phyloP scores from a whole-genome alignment of 2,113 vertebrate species.

The Pterocles orientalis region DNA sequence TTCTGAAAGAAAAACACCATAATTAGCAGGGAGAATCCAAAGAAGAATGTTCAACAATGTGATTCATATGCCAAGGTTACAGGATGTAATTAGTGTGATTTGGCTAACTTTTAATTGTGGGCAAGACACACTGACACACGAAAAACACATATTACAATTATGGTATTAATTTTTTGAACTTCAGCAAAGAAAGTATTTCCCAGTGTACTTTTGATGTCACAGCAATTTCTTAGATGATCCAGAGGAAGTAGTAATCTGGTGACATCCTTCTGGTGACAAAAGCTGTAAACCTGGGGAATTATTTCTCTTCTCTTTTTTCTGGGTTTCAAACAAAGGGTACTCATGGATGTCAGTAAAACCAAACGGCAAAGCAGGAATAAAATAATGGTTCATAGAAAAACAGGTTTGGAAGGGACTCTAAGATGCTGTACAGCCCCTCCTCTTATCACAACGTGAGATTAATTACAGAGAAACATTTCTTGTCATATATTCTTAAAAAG shows the following conservation, averaged over 20 bases:
- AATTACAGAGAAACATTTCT: background rate
- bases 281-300: accelerated
- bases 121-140: background rate
- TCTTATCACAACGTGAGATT: background rate
- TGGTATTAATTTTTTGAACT: background rate
- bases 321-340: background rate
- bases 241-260: background rate
- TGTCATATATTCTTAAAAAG: background rate
- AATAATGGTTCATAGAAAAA: background rate
- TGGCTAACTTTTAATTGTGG: background rate
- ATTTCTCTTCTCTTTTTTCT: background rate
- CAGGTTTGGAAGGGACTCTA: background rate
- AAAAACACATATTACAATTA: background rate
- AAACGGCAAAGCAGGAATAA: background rate
- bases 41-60: background rate
- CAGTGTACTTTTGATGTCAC: background rate
- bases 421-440: background rate
- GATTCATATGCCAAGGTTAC: background rate
- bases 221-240: background rate
- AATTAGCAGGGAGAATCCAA: background rate
- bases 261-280: background rate
- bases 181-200: background rate
- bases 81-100: background rate
- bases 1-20: background rate
- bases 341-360: background rate